Evolutionary conservation across 2,888 invertebrate species (phyloP).

Genomic region (Harpalus rubripes): DNA sequence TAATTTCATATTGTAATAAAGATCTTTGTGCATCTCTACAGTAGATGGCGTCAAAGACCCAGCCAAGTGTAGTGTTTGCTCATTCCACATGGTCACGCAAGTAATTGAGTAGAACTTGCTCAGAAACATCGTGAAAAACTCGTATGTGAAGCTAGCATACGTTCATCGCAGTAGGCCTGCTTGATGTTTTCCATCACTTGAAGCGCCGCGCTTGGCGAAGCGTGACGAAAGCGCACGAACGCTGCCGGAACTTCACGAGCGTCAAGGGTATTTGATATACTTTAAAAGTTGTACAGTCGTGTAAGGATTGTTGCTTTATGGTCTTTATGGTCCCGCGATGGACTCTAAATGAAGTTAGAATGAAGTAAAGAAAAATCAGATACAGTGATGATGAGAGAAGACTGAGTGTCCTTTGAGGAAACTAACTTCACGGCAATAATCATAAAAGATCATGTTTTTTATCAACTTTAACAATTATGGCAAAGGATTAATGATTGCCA

Average conservation of each 20-base stretch:
- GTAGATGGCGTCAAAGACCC: constrained; percentile 18
- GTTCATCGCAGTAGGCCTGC: constrained; percentile 15
- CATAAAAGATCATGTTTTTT: not conserved
- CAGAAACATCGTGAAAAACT: constrained; percentile 42
- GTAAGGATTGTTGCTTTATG: constrained; percentile 26
- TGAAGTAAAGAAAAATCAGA: not conserved
- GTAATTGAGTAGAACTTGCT: constrained; percentile 40
- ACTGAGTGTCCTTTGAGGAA: too few species aligned
- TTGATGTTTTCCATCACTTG: constrained; percentile 16
- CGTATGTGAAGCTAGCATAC: constrained; percentile 27
- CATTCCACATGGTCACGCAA: constrained; percentile 52
- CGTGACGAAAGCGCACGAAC: constrained; percentile 26
- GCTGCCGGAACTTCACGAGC: constrained; percentile 39
- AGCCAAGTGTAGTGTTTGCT: constrained; percentile 43
- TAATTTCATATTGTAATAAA: constrained; percentile 47
- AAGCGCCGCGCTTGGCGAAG: constrained; percentile 32
- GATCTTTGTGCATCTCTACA: constrained; percentile 19
- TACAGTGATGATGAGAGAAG: not conserved
- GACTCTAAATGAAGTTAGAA: constrained; percentile 11
- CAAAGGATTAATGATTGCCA: too few species aligned
- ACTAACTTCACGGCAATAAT: not conserved
- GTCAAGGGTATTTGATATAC: constrained; percentile 47
- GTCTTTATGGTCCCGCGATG: not conserved
- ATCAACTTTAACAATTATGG: too few species aligned
- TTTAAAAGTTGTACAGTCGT: constrained; percentile 36